Conservation (phyloP, 2,113 vertebrate species). For the Carollia perspicillata region DNA sequence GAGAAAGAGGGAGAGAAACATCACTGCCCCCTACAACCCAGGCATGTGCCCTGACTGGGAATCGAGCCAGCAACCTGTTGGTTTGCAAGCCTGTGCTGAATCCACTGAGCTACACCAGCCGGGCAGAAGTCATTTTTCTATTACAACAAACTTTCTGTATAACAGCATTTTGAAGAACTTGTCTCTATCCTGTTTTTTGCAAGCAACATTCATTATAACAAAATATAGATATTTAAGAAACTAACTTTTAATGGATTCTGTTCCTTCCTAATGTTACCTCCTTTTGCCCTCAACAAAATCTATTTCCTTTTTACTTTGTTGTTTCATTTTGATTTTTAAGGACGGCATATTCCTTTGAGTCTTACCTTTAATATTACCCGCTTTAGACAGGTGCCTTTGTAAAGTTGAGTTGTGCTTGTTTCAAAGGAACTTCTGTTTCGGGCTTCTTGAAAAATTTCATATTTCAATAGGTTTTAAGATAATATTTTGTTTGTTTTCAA, state of each 20-base stretch:
- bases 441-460: not conserved
- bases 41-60: too few relatives aligned
- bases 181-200: not conserved
- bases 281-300: not conserved
- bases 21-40: too few relatives aligned
- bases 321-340: not conserved
- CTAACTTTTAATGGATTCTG: not conserved
- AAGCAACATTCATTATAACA: not conserved
- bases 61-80: too few relatives aligned
- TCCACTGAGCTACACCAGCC: too few relatives aligned
- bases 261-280: not conserved
- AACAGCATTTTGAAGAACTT: slow-evolving; percentile 10
- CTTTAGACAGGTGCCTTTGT: slow-evolving; percentile 2
- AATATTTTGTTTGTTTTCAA: slow-evolving; percentile 13
- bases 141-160: not conserved
- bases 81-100: too few relatives aligned
- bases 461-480: not conserved
- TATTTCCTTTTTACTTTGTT: not conserved
- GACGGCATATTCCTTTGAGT: not conserved
- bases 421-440: slow-evolving; percentile 5
- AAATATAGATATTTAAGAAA: not conserved
- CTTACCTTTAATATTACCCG: not conserved
- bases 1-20: too few relatives aligned
- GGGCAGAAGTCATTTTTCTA: not conserved
- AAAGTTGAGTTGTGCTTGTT: slow-evolving; percentile 12